Evolutionary conservation across 1,140 invertebrate species (phyloP).

Genomic region (Harpegnathos saltator): DNA sequence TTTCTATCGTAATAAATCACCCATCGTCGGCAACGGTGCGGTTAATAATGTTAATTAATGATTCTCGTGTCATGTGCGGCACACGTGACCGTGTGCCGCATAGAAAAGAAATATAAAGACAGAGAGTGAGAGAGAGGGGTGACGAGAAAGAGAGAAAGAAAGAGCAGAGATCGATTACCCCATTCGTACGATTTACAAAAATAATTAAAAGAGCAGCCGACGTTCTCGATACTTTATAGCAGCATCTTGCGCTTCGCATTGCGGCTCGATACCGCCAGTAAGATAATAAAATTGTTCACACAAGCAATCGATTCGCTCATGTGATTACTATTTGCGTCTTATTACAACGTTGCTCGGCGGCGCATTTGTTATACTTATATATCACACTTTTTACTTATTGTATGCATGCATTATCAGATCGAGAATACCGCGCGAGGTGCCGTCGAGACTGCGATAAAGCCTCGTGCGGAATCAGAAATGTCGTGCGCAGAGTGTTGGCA

Average conservation of each 20-base stretch:
- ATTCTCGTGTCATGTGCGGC: conserved; percentile 38
- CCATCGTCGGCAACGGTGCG: conserved; percentile 40
- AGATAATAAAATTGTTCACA: too few species aligned
- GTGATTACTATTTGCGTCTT: too few species aligned
- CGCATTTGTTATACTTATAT: too few species aligned
- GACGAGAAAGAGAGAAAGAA: too few species aligned
- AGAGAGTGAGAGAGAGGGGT: too few species aligned
- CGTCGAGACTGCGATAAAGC: neutral
- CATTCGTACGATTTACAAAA: conserved; percentile 41
- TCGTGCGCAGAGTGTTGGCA: neutral
- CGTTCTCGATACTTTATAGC: neutral
- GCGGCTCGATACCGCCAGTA: neutral
- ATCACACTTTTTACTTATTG: too few species aligned
- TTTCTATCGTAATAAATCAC: conserved; percentile 57
- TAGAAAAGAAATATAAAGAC: too few species aligned
- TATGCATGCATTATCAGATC: too few species aligned
- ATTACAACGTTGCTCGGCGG: too few species aligned
- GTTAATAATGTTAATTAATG: conserved; percentile 59
- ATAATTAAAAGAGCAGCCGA: conserved; percentile 41
- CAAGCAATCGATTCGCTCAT: too few species aligned
- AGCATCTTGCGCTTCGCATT: neutral
- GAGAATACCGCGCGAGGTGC: neutral
- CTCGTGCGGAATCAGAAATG: neutral
- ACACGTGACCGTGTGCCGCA: conserved; percentile 35
- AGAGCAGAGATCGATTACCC: conserved; percentile 38